These are phyloP conservation scores for Loris lydekkerianus DNA, from an alignment of 2,797 vertebrate genomes.

Conservation along the genomic window DNA sequence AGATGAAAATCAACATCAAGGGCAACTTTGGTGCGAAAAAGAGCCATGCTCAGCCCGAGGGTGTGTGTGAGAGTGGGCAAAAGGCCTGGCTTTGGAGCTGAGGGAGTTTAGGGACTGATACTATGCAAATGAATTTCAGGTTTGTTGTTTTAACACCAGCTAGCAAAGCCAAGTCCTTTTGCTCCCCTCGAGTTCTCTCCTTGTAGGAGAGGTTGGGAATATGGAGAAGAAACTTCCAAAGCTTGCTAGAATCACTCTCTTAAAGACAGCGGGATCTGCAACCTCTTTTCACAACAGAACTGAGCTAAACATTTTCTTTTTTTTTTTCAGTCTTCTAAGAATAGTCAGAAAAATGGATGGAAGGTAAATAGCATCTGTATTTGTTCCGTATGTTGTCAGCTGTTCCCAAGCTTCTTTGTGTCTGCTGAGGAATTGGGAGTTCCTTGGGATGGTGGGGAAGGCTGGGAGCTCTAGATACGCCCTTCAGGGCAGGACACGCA, in stretches of 20 bases:
- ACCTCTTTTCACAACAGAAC: constrained; percentile 19
- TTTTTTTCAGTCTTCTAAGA: constrained; percentile 23
- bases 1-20: neutral
- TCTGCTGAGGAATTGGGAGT: constrained; percentile 54
- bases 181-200: neutral
- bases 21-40: neutral
- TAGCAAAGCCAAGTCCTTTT: neutral
- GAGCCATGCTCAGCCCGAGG: neutral
- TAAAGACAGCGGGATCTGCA: neutral
- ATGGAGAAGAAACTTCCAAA: neutral
- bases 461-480: neutral
- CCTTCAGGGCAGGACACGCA: constrained; percentile 20
- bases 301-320: neutral
- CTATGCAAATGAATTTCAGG: neutral
- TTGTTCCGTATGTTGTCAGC: constrained; percentile 66
- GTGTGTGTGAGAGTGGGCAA: neutral
- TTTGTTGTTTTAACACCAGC: neutral
- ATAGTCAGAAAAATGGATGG: constrained; percentile 58
- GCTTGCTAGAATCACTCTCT: neutral
- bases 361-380: constrained; percentile 79
- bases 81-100: neutral
- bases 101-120: neutral
- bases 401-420: constrained; percentile 32
- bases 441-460: neutral
- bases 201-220: neutral